A percentile compares a stretch with the other conserved stretches of the same genome.
Evolutionary conservation across 2,888 invertebrate genomes (phyloP).

Genomic region (Entomobrya multifasciata): DNA sequence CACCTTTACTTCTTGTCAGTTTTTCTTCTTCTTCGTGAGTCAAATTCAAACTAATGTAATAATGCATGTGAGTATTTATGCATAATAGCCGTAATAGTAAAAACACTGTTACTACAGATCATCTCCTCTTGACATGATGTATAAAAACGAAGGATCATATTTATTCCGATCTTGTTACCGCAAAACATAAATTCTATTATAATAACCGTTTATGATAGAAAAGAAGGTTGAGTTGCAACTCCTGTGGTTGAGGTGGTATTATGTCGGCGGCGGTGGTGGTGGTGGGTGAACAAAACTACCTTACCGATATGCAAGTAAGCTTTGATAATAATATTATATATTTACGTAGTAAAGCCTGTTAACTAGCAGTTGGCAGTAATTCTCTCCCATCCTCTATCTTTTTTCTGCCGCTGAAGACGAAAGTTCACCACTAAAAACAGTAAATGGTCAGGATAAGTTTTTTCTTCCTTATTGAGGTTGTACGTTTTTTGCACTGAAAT

Average conservation of each 20-base stretch:
- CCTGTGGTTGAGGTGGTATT: not conserved
- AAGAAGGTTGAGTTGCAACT: slow-evolving; percentile 22
- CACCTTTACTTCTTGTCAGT: slow-evolving; percentile 58
- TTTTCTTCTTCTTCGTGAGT: slow-evolving; percentile 56
- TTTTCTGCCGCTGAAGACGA: not conserved
- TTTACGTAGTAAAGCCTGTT: slow-evolving; percentile 31
- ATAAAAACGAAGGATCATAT: slow-evolving; percentile 42
- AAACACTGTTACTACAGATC: slow-evolving; percentile 47
- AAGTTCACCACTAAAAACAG: slow-evolving; percentile 23
- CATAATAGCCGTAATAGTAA: not conserved
- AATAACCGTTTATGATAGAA: slow-evolving; percentile 58
- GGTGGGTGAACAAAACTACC: not conserved
- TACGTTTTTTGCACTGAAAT: slow-evolving; percentile 35
- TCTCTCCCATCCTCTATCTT: slow-evolving; percentile 26
- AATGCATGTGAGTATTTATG: slow-evolving; percentile 41
- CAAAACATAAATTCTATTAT: slow-evolving; percentile 64
- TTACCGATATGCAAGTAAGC: not conserved
- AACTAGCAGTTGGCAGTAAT: slow-evolving; percentile 52
- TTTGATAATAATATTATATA: slow-evolving; percentile 1
- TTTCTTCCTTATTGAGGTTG: slow-evolving; percentile 2
- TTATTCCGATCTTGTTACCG: slow-evolving; percentile 63
- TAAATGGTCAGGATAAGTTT: slow-evolving; percentile 35
- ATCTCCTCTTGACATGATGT: slow-evolving; percentile 40
- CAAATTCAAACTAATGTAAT: slow-evolving; percentile 66
- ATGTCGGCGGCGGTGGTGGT: not conserved